Evolutionary conservation across 2,113 vertebrate species (phyloP).

Genomic region (Acanthochromis polyacanthus): DNA sequence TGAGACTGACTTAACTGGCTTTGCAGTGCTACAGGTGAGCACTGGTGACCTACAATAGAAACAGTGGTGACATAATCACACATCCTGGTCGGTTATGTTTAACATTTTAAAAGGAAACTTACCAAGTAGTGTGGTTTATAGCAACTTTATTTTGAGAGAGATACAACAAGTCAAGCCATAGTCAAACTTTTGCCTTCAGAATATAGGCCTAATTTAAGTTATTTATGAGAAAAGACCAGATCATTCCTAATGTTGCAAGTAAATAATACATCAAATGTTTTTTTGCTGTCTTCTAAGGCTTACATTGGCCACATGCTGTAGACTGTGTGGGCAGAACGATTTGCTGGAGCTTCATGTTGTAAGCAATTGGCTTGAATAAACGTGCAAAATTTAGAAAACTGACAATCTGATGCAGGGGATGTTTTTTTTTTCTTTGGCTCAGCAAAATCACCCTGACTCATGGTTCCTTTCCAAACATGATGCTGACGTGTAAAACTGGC

Average conservation of each 20-base stretch:
- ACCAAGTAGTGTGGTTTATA: background rate
- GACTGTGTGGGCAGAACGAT: background rate
- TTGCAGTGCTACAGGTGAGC: conserved; percentile 23
- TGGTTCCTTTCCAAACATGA: conserved; percentile 1
- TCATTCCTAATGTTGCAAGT: background rate
- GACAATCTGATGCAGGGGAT: background rate
- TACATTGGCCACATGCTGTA: background rate
- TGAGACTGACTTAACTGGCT: conserved; percentile 46
- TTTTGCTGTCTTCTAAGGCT: background rate
- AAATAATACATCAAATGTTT: background rate
- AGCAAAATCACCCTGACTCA: conserved; percentile 20
- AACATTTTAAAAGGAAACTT: conserved; percentile 6
- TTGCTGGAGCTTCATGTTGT: background rate
- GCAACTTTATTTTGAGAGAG: background rate
- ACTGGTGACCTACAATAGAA: conserved; percentile 16
- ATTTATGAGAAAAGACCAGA: no score
- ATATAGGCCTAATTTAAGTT: background rate
- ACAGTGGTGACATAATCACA: conserved; percentile 32
- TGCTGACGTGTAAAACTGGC: conserved; percentile 8
- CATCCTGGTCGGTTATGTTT: background rate
- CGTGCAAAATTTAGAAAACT: background rate
- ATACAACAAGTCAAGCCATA: background rate
- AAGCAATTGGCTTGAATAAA: background rate
- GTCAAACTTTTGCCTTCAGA: background rate
- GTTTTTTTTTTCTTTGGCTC: background rate